phyloP scores from a whole-genome alignment of 2,888 invertebrate genomes.

The Fabriciana adippe region DNA sequence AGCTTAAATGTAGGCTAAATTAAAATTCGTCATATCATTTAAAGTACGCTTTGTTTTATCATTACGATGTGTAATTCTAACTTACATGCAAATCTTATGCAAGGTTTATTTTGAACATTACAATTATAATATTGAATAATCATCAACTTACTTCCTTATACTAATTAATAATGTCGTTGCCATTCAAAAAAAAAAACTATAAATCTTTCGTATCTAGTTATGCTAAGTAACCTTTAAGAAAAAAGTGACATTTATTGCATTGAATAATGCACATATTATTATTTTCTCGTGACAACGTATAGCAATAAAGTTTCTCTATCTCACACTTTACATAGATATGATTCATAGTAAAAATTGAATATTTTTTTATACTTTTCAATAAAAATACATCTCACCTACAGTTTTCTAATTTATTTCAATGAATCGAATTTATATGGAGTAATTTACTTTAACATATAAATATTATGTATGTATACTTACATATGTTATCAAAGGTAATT shows the following conservation, averaged over 20 bases:
- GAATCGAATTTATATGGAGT: background rate
- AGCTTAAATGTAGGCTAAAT: slow-evolving; percentile 52
- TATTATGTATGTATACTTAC: background rate
- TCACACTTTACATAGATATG: no score
- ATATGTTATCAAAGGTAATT: slow-evolving; percentile 28
- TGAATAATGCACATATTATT: no score
- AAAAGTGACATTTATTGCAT: no score
- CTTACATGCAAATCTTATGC: slow-evolving; percentile 3
- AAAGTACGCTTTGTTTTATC: slow-evolving; percentile 18
- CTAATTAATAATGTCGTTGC: background rate
- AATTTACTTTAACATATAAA: background rate
- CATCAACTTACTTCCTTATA: no score
- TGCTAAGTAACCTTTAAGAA: no score
- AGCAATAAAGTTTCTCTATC: no score
- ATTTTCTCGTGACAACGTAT: no score
- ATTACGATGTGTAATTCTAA: slow-evolving; percentile 23
- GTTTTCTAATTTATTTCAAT: background rate
- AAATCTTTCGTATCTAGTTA: no score
- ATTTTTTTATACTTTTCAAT: no score
- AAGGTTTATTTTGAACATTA: slow-evolving; percentile 15
- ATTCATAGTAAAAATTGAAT: no score
- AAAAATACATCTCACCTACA: no score
- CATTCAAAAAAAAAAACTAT: background rate
- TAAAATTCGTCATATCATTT: slow-evolving; percentile 40
- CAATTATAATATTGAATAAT: slow-evolving; percentile 24